Evolutionary conservation across 1,140 invertebrate genomes (phyloP), one percentile per base, ranked within the genome.

Genomic region (Andricus grossulariae): DNA sequence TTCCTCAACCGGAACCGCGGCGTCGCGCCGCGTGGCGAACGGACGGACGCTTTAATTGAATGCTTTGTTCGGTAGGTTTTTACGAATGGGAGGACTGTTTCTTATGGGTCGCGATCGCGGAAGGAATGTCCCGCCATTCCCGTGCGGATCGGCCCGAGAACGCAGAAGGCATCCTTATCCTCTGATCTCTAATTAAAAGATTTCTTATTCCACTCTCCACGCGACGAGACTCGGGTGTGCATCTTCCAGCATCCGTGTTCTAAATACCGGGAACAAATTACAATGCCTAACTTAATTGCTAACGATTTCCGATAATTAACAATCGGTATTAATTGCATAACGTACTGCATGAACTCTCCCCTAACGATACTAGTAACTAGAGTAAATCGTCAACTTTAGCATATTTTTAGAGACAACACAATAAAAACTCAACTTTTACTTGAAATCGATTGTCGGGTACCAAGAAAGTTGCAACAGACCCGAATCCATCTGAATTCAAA

Each of bases 131-230:
- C 50, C 12, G 10, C 50, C 16, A 55, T 18, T 15, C n/a, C n/a
- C 45, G 51, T 54, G 45, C 12, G 21, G 18, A 50, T 72, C 25
- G 45, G 15, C 12, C n/a, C 19, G 39, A 54, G 25, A 60, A 71
- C 60, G 71, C 11, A 55, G 18, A 12, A 57, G 55, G 55, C 71
- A 78, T 80, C 73, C 71, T 82, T 80, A 78, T 80, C 79, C 75
- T 77, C 25, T 51, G 75, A 85, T 85, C 78, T 81, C 78, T 83
- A 85, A 85, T 85, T 85, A 85, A 85, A 85, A 80, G 81, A 81
- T 84, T 81, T 81, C 78, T 80, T 75, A 74, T 54, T 85, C 54
- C 71, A 15, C 54, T 21, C 21, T 25, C 25, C 50, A 55, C 60
- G 25, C 54, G 32, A 60, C 55, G 18, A 15, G 25, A 16, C 32